These are phyloP conservation scores for Threskiornis aethiopicus DNA, from an alignment of 2,797 vertebrate genomes.

Conservation along the genomic window DNA sequence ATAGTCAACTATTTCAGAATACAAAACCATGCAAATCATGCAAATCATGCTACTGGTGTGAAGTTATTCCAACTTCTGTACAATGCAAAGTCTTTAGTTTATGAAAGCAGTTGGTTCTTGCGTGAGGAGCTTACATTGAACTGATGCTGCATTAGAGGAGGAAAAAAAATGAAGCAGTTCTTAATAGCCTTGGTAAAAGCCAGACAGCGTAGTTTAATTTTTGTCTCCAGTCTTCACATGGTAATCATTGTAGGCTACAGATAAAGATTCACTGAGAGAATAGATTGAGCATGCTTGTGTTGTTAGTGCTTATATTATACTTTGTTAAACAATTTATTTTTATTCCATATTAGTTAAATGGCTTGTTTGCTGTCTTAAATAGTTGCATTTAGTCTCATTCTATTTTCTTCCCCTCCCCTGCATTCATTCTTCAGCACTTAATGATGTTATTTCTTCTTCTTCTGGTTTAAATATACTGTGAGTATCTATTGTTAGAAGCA, in stretches of 20 bases:
- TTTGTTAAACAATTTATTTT: not conserved
- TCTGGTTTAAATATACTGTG: not conserved
- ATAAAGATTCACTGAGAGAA: not conserved
- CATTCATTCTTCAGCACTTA: not conserved
- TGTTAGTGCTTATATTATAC: not conserved
- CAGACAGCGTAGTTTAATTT: not conserved
- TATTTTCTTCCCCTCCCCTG: not conserved
- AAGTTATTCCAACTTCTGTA: slow-evolving; percentile 6
- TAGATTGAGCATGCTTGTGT: not conserved
- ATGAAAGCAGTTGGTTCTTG: not conserved
- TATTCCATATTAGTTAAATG: not conserved
- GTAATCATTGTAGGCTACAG: not conserved
- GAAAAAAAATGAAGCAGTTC: not conserved
- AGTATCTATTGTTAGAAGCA: not conserved
- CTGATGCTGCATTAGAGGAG: not conserved
- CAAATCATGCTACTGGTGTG: slow-evolving; percentile 1
- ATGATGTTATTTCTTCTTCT: not conserved
- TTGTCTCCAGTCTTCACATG: not conserved
- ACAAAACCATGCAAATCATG: slow-evolving; percentile 36
- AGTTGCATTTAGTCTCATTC: no score
- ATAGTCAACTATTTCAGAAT: not conserved
- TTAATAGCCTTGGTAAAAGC: not conserved
- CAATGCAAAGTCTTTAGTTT: slow-evolving; percentile 2
- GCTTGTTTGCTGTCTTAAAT: not conserved
- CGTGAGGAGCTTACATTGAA: not conserved